Evolutionary conservation across 2,797 vertebrate genomes (phyloP).

Genomic region (Arremon aurantiirostris): DNA sequence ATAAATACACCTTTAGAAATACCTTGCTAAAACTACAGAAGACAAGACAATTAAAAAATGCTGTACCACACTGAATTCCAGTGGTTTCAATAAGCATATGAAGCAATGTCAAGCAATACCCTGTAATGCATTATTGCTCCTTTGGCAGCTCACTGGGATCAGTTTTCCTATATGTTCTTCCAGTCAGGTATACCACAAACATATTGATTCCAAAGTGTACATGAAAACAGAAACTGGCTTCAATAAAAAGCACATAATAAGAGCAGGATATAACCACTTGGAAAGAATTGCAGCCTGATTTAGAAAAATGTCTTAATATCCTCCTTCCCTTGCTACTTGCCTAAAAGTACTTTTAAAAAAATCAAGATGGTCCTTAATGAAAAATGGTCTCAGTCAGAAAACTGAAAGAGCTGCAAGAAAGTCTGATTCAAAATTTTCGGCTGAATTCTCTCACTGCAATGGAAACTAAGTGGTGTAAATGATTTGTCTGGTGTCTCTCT

Average conservation of each 20-base stretch:
- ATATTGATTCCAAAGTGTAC: background rate
- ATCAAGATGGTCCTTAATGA: background rate
- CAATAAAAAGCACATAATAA: background rate
- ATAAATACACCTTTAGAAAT: background rate
- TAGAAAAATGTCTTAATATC: slow-evolving; percentile 14
- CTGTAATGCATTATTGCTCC: background rate
- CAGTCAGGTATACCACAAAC: background rate
- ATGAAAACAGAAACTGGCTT: background rate
- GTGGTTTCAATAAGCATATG: background rate
- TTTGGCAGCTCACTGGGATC: background rate
- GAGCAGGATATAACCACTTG: background rate
- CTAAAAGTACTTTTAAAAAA: background rate
- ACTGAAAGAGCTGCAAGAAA: background rate
- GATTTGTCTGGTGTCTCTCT: background rate
- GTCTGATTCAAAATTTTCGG: background rate
- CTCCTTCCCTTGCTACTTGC: background rate
- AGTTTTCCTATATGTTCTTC: background rate
- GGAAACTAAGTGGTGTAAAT: background rate
- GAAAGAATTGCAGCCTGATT: background rate
- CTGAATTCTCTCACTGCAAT: background rate
- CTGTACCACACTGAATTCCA: background rate
- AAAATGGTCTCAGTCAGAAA: background rate
- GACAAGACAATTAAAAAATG: background rate
- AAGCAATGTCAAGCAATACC: background rate
- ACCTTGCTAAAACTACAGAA: background rate